A percentile compares a stretch with the other conserved stretches of the same genome.
These are phyloP conservation scores for Calycopis cecrops DNA, from an alignment of 1,140 invertebrate genomes.

Conservation along the genomic window DNA sequence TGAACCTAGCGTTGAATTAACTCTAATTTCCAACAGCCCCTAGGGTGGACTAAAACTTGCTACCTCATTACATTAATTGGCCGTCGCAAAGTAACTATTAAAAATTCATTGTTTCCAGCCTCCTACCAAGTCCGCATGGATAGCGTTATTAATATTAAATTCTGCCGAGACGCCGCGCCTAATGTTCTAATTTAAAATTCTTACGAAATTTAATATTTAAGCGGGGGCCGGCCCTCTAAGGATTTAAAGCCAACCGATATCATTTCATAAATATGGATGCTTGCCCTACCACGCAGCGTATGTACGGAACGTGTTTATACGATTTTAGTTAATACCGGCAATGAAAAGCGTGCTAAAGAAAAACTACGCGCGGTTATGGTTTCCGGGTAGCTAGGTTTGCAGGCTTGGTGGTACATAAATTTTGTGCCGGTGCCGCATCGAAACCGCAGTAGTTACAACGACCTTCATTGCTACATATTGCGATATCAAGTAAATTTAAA, in stretches of 20 bases:
- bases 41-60: constrained; percentile 39
- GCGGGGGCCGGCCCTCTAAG: constrained; percentile 40
- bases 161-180: constrained; percentile 50
- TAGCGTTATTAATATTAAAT: constrained; percentile 70
- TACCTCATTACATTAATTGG: constrained; percentile 37
- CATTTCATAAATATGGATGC: constrained; percentile 39
- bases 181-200: constrained; percentile 69
- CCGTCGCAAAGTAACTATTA: constrained; percentile 56
- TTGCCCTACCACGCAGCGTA: constrained; percentile 40
- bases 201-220: constrained; percentile 71
- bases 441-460: constrained; percentile 59
- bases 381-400: constrained; percentile 49
- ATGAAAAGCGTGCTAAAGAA: constrained; percentile 36
- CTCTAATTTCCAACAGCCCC: constrained; percentile 33
- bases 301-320: constrained; percentile 16
- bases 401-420: constrained; percentile 67
- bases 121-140: constrained; percentile 42
- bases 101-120: constrained; percentile 60
- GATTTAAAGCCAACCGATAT: constrained; percentile 42
- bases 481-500: constrained; percentile 49
- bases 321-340: constrained; percentile 29
- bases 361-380: constrained; percentile 36
- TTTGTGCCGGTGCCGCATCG: constrained; percentile 60
- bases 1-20: constrained; percentile 40
- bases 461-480: constrained; percentile 53